A percentile compares a stretch with the other conserved stretches of the same genome.
Evolutionary conservation across 2,888 invertebrate genomes (phyloP).

Genomic region (Parnassius apollo): DNA sequence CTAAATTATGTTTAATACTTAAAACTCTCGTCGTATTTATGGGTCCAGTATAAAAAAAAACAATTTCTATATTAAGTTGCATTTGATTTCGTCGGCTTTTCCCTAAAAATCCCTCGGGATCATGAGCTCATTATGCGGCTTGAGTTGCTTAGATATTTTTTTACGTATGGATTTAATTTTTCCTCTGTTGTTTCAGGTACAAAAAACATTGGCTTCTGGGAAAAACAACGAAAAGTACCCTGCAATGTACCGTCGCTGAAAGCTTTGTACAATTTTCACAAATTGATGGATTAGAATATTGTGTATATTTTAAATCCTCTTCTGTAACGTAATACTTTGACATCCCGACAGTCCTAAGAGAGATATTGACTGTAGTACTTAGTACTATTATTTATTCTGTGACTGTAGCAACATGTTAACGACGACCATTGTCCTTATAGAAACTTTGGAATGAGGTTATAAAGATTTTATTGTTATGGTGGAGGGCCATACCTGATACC

Average conservation of each 20-base stretch:
- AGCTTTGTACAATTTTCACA: constrained; percentile 15
- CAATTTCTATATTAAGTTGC: constrained; percentile 6
- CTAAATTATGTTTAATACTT: no score
- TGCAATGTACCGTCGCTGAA: not conserved
- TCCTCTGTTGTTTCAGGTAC: constrained; percentile 23
- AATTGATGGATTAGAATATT: constrained; percentile 8
- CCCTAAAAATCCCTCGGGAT: not conserved
- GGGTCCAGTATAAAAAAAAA: not conserved
- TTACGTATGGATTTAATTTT: constrained; percentile 15
- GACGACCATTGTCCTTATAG: not conserved
- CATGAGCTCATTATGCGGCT: constrained; percentile 5
- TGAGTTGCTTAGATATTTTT: constrained; percentile 1
- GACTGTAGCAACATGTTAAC: not conserved
- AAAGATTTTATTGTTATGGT: no score
- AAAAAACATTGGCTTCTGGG: constrained; percentile 8
- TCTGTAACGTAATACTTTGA: not conserved
- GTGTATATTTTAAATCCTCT: not conserved
- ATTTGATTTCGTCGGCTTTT: constrained; percentile 6
- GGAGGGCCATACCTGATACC: no score
- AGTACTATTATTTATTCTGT: not conserved
- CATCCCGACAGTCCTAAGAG: not conserved
- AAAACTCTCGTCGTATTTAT: not conserved
- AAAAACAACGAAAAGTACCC: constrained; percentile 6
- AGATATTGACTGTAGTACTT: not conserved
- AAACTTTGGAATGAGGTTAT: no score